Evolutionary conservation across 2,888 invertebrate genomes (phyloP).

Genomic region (Cryptus armator): DNA sequence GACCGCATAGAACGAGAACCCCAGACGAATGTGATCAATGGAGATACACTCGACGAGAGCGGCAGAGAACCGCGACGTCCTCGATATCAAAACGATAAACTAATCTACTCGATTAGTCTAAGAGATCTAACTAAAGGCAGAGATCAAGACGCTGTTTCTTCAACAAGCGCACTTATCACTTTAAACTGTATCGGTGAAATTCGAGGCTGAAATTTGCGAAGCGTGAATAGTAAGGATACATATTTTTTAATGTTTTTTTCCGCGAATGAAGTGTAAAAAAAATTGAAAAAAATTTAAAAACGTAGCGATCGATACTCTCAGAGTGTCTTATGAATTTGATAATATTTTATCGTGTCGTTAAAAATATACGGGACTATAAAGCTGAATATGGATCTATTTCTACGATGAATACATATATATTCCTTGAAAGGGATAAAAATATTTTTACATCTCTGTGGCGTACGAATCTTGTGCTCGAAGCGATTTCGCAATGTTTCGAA

Average conservation of each 20-base stretch:
- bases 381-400: background rate
- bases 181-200: background rate
- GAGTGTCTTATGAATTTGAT: background rate
- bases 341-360: too few relatives aligned
- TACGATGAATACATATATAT: background rate
- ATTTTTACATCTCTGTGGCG: background rate
- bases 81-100: slow-evolving; percentile 49
- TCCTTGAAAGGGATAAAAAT: background rate
- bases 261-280: background rate
- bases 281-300: background rate
- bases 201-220: background rate
- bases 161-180: background rate
- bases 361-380: too few relatives aligned
- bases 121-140: background rate
- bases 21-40: slow-evolving; percentile 49
- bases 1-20: slow-evolving; percentile 12
- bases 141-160: slow-evolving; percentile 3
- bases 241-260: background rate
- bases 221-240: background rate
- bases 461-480: background rate
- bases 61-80: slow-evolving; percentile 18
- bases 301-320: background rate
- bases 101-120: slow-evolving; percentile 27
- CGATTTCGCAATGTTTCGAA: background rate
- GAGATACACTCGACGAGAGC: slow-evolving; percentile 32